Evolutionary conservation across 2,113 vertebrate genomes (phyloP).

Genomic region (Struthio camelus): DNA sequence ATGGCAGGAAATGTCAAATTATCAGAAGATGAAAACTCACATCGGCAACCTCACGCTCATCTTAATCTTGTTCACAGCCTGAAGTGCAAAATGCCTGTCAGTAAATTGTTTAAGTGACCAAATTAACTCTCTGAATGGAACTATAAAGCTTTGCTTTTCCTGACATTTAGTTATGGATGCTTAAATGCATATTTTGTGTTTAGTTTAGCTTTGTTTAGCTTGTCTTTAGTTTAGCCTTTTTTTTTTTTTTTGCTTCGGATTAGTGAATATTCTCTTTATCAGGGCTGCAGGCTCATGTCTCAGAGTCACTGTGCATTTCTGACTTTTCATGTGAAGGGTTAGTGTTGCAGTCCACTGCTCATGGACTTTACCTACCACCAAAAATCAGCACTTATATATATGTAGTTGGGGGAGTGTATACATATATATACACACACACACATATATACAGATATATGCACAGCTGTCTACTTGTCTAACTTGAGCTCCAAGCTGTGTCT

Average conservation of each 20-base stretch:
- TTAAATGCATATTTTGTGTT: not conserved
- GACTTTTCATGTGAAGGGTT: not conserved
- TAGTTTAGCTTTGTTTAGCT: not conserved
- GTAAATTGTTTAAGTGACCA: not conserved
- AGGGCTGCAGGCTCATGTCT: not conserved
- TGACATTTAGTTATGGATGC: not conserved
- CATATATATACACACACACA: too few species aligned
- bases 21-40: too few species aligned
- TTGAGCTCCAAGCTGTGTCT: not conserved
- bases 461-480: not conserved
- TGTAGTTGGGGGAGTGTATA: not conserved
- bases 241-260: not conserved
- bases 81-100: constrained; percentile 1
- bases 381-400: not conserved
- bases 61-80: not conserved
- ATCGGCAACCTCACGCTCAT: not conserved
- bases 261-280: not conserved
- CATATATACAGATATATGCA: not conserved
- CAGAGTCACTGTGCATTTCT: not conserved
- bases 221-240: not conserved
- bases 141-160: not conserved
- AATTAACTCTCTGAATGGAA: not conserved
- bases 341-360: not conserved
- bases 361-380: not conserved
- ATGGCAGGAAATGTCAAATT: not conserved